Conservation (phyloP, 2,113 vertebrate genomes). For the Marcusenius ussheri region DNA sequence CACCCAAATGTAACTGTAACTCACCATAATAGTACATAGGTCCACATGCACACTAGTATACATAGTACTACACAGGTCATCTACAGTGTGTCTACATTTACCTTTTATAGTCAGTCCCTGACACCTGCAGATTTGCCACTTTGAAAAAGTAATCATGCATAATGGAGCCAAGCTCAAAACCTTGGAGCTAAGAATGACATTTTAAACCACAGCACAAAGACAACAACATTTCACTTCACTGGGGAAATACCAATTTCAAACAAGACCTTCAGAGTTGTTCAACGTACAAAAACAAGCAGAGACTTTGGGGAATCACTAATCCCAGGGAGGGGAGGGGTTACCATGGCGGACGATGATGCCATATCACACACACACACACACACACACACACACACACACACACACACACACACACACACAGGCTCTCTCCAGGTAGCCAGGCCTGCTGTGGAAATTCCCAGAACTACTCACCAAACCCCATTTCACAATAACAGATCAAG, state of each 20-base stretch:
- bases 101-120: neutral
- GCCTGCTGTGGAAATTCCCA: neutral
- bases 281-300: neutral
- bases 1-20: neutral
- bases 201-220: neutral
- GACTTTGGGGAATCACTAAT: slow-evolving; percentile 5
- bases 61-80: neutral
- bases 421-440: neutral
- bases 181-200: neutral
- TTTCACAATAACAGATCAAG: neutral
- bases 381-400: neutral
- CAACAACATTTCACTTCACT: neutral
- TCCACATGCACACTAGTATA: neutral
- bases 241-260: neutral
- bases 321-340: neutral
- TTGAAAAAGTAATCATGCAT: neutral
- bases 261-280: neutral
- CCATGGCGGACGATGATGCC: neutral
- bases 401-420: neutral
- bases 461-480: neutral
- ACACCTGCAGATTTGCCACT: neutral
- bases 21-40: neutral
- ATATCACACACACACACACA: neutral
- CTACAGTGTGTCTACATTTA: neutral
- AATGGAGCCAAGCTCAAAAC: neutral